Evolutionary conservation across 2,797 vertebrate genomes (phyloP).

Genomic region (Ibycter americanus): DNA sequence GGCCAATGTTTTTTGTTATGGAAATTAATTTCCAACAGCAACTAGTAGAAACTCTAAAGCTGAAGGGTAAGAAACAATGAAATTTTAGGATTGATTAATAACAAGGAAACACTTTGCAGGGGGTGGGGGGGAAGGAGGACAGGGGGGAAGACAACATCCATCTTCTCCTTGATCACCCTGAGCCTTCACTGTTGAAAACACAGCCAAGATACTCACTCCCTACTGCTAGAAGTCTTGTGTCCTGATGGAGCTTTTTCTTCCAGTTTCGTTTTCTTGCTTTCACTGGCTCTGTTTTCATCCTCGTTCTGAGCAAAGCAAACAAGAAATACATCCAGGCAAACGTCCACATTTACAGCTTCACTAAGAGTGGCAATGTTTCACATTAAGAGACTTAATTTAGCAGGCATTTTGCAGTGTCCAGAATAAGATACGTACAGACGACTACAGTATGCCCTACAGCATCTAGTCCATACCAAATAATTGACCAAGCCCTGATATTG

Average conservation of each 20-base stretch:
- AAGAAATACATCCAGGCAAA: slow-evolving; percentile 25
- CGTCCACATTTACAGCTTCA: not conserved
- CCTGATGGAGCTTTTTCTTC: slow-evolving; percentile 89
- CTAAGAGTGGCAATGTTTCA: not conserved
- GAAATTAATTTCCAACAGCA: not conserved
- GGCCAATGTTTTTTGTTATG: not conserved
- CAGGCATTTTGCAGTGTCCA: not conserved
- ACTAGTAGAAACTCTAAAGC: not conserved
- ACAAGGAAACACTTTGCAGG: not conserved
- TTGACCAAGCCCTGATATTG: not conserved
- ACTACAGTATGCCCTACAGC: not conserved
- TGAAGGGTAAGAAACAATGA: not conserved
- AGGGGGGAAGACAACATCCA: not conserved
- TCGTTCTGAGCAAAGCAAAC: slow-evolving; percentile 83
- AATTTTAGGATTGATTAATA: not conserved
- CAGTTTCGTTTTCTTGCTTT: slow-evolving; percentile 90
- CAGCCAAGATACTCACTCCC: slow-evolving; percentile 85
- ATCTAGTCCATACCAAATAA: not conserved
- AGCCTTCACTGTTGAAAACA: not conserved
- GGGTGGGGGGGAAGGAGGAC: not conserved
- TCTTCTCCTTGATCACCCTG: not conserved
- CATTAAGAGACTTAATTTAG: not conserved
- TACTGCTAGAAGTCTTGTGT: slow-evolving; percentile 89
- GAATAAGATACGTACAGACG: not conserved
- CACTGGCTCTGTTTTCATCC: slow-evolving; percentile 87